Evolutionary conservation across 2,113 vertebrate species (phyloP).

Genomic region (Ginglymostoma cirratum): DNA sequence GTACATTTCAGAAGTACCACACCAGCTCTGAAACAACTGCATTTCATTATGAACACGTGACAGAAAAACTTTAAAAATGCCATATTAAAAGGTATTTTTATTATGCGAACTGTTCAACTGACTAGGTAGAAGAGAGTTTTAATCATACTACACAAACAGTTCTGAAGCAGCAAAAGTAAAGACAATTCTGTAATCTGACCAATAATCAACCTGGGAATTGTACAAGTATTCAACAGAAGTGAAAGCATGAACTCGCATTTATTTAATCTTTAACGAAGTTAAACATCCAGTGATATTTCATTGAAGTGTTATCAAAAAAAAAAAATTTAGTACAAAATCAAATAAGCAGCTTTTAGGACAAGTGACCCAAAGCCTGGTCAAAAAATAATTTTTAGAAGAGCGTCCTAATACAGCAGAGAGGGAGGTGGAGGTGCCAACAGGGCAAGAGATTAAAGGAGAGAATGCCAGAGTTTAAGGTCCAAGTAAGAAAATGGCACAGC

Average conservation of each 20-base stretch:
- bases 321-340: background rate
- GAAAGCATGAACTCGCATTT: background rate
- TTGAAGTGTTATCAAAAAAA: background rate
- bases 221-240: background rate
- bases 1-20: background rate
- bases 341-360: no score
- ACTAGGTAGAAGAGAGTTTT: background rate
- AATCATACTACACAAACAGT: background rate
- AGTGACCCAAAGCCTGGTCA: no score
- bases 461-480: no score
- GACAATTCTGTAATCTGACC: background rate
- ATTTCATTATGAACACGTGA: background rate
- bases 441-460: no score
- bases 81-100: background rate
- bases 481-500: no score
- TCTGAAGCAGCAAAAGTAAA: background rate
- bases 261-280: background rate
- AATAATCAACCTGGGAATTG: background rate
- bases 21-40: background rate
- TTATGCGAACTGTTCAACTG: background rate
- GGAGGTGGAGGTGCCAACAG: no score
- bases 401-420: no score
- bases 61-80: background rate
- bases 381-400: no score
- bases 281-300: background rate